A percentile compares a stretch with the other conserved stretches of the same genome.
Evolutionary conservation across 92 coral and sea anemone genomes (phyloP).

Genomic region (Epizoanthus scotinus): DNA sequence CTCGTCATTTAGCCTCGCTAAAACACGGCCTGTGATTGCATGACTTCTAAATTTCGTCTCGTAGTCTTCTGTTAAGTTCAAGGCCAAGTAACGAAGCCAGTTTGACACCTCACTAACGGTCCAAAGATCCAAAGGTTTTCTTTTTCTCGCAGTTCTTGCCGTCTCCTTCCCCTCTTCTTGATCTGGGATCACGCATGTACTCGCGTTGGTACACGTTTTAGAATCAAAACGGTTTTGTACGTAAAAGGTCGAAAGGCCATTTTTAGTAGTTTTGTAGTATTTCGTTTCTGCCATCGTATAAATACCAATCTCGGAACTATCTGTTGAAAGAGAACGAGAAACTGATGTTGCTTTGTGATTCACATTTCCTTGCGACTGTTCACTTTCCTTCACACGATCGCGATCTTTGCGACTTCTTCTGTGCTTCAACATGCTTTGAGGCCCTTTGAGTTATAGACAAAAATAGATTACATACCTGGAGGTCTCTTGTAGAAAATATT

Average conservation of each 20-base stretch:
- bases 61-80: constrained; percentile 29
- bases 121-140: constrained; percentile 21
- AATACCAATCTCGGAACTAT: not conserved
- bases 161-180: not conserved
- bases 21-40: constrained; percentile 35
- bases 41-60: constrained; percentile 19
- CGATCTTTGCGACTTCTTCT: constrained; percentile 37
- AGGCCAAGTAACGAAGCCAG: constrained; percentile 33
- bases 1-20: constrained; percentile 15
- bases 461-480: constrained; percentile 18
- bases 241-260: constrained; percentile 37
- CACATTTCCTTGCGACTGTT: not conserved
- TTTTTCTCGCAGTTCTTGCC: constrained; percentile 4
- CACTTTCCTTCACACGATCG: constrained; percentile 11
- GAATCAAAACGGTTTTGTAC: constrained; percentile 5
- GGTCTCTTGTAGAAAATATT: constrained; percentile 6
- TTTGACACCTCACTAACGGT: constrained; percentile 20
- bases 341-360: constrained; percentile 3
- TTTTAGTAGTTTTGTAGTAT: constrained; percentile 24
- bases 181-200: not conserved
- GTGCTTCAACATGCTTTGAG: constrained; percentile 33
- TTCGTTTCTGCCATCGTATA: constrained; percentile 13
- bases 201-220: constrained; percentile 6
- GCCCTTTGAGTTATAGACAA: not conserved
- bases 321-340: constrained; percentile 25